phyloP scores from a whole-genome alignment of 92 coral and sea anemone genomes.

The Porites divaricata region DNA sequence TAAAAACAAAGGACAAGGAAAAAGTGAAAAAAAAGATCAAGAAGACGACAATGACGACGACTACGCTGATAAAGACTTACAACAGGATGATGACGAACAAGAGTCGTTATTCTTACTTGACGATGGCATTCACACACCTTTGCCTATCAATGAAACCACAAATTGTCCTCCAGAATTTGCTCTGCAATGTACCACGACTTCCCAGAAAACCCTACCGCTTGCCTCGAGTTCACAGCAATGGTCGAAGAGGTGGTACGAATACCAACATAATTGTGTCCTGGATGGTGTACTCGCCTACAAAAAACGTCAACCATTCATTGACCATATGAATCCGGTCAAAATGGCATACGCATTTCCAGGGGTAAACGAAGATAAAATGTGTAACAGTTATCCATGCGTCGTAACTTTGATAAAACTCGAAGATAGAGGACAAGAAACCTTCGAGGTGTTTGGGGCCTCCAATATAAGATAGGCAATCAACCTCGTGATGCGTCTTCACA shows the following conservation, averaged over 20 bases:
- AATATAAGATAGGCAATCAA: background rate
- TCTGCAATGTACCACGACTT: background rate
- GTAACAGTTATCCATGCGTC: too few relatives aligned
- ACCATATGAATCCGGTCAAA: too few relatives aligned
- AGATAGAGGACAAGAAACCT: background rate
- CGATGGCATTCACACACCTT: background rate
- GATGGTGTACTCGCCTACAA: background rate
- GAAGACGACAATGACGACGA: background rate
- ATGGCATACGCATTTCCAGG: too few relatives aligned
- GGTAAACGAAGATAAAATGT: too few relatives aligned
- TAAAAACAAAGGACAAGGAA: background rate
- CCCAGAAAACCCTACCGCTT: too few relatives aligned
- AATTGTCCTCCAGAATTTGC: background rate
- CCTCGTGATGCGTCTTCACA: background rate
- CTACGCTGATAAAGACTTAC: background rate
- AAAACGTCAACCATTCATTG: background rate
- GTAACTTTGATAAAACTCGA: background rate
- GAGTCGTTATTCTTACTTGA: background rate
- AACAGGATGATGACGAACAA: background rate
- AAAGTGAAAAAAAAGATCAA: background rate
- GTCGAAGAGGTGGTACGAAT: background rate
- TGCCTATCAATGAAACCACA: background rate
- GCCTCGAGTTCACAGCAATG: too few relatives aligned
- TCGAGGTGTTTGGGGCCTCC: constrained; percentile 12
- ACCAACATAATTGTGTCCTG: background rate